Evolutionary conservation across 2,888 invertebrate species (phyloP), one percentile per base, ranked within the genome.

Genomic region (Mythimna albipuncta): DNA sequence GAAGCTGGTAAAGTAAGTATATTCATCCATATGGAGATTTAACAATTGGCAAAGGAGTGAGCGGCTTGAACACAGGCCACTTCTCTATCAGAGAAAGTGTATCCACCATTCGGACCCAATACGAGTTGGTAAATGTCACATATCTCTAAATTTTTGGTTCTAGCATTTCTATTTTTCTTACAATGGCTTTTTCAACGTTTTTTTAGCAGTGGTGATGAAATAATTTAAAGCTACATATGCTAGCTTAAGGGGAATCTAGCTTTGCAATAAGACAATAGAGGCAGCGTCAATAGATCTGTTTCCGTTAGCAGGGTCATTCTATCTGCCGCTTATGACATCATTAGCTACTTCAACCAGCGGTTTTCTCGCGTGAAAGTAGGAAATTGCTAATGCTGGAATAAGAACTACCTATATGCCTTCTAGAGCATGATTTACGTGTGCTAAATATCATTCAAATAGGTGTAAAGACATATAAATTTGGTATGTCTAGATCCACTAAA

Each of bases 271-370:
- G 41, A 50, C 6, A 41, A 41, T 32, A 38, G 11, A 32, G 21
- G 16, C 26, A 21, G 21, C 6, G 44, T 61, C n/a, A 13, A 38
- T 6, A 35, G 19, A 65, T 13, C 2, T 26, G 32, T 44, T 41
- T 6, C 0, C 19, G 41, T 16, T 26, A 16, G 44, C 61, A 72
- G 38, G n/a, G n/a, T 16, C 38, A 75, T 75, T 55, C 26, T 35
- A 38, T 64, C 26, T 47, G n/a, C 55, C 10, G 6, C 9, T 57
- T 26, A 55, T 75, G 47, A 55, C n/a, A 38, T 75, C 38, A 64
- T 9, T 11, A 41, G 10, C 4, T n/a, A n/a, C n/a, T 41, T 41
- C 41, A 11, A 11, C 11, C 4, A 41, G 41, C 11, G 11, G 11
- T 3, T 41, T 41, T 10, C 41, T 4, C 11, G 41, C 10, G 38